These are phyloP conservation scores for Arenaria interpres DNA, from an alignment of 2,113 vertebrate genomes.

Conservation along the genomic window DNA sequence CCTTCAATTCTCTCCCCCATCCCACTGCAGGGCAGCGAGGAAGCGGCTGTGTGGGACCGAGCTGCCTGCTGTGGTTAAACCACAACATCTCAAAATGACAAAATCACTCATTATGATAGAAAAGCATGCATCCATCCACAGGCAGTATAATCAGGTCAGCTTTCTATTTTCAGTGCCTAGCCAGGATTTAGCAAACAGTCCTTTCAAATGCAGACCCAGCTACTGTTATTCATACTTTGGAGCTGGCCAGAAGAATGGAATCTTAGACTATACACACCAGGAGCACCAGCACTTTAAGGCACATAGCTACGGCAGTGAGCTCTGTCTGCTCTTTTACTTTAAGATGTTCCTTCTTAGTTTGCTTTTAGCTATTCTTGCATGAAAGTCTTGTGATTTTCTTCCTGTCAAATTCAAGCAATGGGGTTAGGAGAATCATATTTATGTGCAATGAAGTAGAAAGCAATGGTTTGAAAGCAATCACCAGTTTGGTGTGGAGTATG, in stretches of 20 bases:
- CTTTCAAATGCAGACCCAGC: neutral
- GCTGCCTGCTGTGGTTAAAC: neutral
- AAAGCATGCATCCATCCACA: neutral
- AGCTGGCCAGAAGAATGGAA: neutral
- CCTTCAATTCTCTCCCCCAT: neutral
- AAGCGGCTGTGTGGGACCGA: neutral
- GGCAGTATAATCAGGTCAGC: neutral
- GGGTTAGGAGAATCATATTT: constrained; percentile 15
- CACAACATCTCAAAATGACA: neutral
- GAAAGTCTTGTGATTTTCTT: constrained; percentile 3
- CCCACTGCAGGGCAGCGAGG: neutral
- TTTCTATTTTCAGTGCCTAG: neutral
- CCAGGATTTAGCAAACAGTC: neutral
- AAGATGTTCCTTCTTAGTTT: neutral
- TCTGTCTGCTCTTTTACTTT: neutral
- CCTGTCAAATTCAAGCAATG: neutral
- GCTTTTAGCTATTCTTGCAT: neutral
- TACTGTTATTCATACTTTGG: neutral
- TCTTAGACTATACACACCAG: neutral
- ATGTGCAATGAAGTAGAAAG: constrained; percentile 35
- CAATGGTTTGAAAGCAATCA: constrained; percentile 13
- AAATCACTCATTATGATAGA: neutral
- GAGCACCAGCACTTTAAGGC: neutral
- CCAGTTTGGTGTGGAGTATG: neutral
- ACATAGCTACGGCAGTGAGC: neutral